Base-by-base conservation (phyloP, 2,113 vertebrate genomes). In the Sapayoa aenigma region DNA sequence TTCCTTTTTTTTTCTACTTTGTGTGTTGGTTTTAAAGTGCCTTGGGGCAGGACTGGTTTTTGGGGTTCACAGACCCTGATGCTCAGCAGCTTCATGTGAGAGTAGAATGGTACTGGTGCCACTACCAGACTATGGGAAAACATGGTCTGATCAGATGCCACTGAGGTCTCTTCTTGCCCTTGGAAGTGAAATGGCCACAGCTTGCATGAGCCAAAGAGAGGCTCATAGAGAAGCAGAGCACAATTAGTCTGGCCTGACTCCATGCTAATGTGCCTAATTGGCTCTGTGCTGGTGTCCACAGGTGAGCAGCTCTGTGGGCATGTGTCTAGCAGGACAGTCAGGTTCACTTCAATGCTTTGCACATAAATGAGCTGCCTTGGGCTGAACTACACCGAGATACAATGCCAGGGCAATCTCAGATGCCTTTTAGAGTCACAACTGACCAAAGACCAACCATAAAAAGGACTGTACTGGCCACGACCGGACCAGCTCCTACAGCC, bases 241-340 rank as follows among this genome's bases (percentile, higher is more conserved):
- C 37, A 72, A 60, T 76, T 78, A 85, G 14, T 23, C 66, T 87
- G 90, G 90, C 62, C 62, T 73, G 82, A 66, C 28, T 52, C 81
- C 62, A 37, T 1, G 3, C 35, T 91, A 27, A 65, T 56, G 72
- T 68, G 35, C 21, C 22, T 87, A 62, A 76, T 39, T 79, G 71
- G 52, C 53, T 79, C 50, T 35, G 62, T 0, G 0, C 37, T 79
- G 11, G 0, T 47, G 49, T 53, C 62, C 0, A 0, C 0, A 1
- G 53, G 53, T 69, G 67, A 53, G 75, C 67, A 56, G 71, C 49
- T 58, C 67, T 73, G 37, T 3, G 2, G 69, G 9, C 18, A 12
- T 1, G 35, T n/a, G 68, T 35, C 41, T 37, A 66, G 58, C 67
- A 73, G 63, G 65, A 89, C 46, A 91, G 63, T 12, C 53, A 69